Evolutionary conservation across 2,888 invertebrate genomes (phyloP), one percentile per base, ranked within the genome.

Genomic region (Dynastes hyllus): DNA sequence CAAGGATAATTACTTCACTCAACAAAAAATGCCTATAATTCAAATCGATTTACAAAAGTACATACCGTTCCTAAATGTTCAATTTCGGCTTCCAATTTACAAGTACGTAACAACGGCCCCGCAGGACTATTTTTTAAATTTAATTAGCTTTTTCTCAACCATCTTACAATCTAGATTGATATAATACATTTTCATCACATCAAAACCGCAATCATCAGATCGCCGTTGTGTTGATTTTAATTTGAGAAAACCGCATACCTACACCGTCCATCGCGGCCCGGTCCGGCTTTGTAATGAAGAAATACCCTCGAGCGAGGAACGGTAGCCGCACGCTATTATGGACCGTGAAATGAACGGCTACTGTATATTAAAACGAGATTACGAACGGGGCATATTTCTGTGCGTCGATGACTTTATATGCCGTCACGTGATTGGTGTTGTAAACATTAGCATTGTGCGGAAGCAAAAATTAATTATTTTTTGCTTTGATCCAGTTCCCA

Each of bases 211-310:
- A 32, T 53, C 70, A 51, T 45, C 66, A 27, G 3, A 45, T 45
- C 66, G 22, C 55, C 22, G 55, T 67, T 37, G 16, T 45, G 40
- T 67, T 8, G 70, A 55, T 70, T 70, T 70, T 70, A 70, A 70
- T 70, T 70, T 70, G 70, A 53, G 29, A n/a, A 32, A 55, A 70
- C 70, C 53, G 70, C 70, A 70, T 70, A 16, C 70, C 53, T 29
- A 5, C 13, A 37, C 70, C 32, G 29, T 45, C 13, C 53, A 55
- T 22, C 70, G 55, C 55, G 27, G 45, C 0, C 50, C 22, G 29
- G 45, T 32, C 40, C 51, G 53, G 53, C 53, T 53, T 70, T 32
- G 45, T 55, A 70, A 70, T 53, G 22, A 70, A 70, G 70, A 53
- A 53, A 32, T 70, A 32, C 53, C 70, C 70, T 29, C 13, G 45